phyloP scores from a whole-genome alignment of 35 echinoderm and acorn worm species.

The Holothuria glaberrima region DNA sequence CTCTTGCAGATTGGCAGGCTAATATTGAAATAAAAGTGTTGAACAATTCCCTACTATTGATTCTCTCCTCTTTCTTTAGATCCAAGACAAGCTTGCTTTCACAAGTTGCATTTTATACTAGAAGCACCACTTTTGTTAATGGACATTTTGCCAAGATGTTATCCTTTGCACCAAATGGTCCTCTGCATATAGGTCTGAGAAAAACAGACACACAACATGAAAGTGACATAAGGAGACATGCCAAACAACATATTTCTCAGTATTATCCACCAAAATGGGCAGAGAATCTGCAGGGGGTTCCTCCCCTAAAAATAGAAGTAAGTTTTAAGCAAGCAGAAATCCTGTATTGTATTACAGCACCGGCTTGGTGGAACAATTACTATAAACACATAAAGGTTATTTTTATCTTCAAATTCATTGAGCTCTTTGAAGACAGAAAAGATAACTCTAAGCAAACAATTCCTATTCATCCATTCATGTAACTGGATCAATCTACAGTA shows the following conservation, averaged over 20 bases:
- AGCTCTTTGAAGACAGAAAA: neutral
- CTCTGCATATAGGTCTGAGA: neutral
- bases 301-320: constrained; percentile 30
- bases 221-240: neutral
- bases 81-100: no score
- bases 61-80: no score
- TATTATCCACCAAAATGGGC: constrained; percentile 40
- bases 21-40: no score
- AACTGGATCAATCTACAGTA: neutral
- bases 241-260: neutral
- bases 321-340: neutral
- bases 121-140: no score
- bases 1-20: no score
- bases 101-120: no score
- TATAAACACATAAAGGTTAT: neutral
- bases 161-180: neutral
- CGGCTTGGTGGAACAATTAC: neutral
- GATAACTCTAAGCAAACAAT: neutral
- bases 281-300: neutral
- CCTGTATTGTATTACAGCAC: neutral
- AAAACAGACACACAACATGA: neutral
- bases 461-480: neutral
- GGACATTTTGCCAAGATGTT: neutral
- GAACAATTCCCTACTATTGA: no score
- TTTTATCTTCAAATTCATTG: neutral